phyloP scores from a whole-genome alignment of 2,113 vertebrate genomes.

The Oreochromis aureus region DNA sequence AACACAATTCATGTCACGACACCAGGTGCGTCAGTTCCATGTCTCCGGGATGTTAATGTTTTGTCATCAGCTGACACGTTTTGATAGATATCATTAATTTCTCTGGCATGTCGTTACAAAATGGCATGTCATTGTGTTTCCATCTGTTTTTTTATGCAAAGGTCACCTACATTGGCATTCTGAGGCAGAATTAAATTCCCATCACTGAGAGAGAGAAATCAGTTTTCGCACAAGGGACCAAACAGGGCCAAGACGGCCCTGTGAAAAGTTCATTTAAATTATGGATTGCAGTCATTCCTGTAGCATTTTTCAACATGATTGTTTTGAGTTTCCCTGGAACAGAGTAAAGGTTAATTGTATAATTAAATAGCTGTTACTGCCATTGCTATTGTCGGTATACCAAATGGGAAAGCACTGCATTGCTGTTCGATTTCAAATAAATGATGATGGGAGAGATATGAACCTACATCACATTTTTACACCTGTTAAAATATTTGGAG shows the following conservation, averaged over 20 bases:
- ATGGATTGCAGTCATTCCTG: conserved; percentile 28
- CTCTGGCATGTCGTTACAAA: neutral
- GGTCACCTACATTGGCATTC: conserved; percentile 40
- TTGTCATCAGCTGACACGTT: neutral
- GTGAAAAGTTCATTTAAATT: conserved; percentile 45
- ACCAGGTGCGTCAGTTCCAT: neutral
- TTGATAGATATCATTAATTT: neutral
- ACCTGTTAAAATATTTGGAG: neutral
- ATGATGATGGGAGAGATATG: neutral
- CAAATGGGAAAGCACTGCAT: neutral
- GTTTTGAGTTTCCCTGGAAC: conserved; percentile 19
- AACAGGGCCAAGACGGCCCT: neutral
- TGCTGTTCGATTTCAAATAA: neutral
- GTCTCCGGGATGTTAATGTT: neutral
- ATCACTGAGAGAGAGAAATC: conserved; percentile 30
- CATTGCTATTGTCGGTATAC: neutral
- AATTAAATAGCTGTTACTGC: conserved; percentile 32
- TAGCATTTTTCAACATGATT: conserved; percentile 37
- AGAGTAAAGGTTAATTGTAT: conserved; percentile 57
- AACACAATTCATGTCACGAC: neutral
- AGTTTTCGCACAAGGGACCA: neutral
- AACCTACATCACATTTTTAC: neutral
- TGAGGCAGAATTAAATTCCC: conserved; percentile 30
- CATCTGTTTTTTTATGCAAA: conserved; percentile 42
- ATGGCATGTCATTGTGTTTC: neutral